A percentile compares a stretch with the other conserved stretches of the same genome.
These are phyloP conservation scores for Peromyscus nudipes DNA, from an alignment of 2,797 vertebrate genomes.

Conservation along the genomic window DNA sequence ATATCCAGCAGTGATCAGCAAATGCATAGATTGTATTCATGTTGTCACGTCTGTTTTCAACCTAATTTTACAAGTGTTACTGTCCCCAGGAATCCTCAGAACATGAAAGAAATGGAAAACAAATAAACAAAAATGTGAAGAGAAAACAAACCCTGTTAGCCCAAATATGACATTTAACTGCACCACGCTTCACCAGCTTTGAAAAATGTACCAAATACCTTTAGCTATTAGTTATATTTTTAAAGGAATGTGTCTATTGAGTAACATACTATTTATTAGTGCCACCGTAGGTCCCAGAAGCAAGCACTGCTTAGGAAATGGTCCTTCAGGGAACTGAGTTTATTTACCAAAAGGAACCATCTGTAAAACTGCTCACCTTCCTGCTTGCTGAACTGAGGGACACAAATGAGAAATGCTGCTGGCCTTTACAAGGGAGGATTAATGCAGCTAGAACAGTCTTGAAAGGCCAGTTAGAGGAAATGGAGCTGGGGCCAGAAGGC, in stretches of 20 bases:
- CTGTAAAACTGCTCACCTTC: conserved; percentile 58
- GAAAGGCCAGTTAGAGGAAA: conserved; percentile 59
- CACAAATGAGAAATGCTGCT: conserved; percentile 42
- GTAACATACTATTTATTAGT: not conserved
- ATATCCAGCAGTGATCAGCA: conserved; percentile 77
- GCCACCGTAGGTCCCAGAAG: not conserved
- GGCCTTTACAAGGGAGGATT: conserved; percentile 4
- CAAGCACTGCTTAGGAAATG: conserved; percentile 9
- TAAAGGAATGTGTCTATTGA: not conserved
- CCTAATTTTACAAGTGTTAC: conserved; percentile 74
- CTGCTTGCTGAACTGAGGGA: not conserved
- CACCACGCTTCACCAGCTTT: conserved; percentile 1
- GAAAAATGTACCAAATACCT: not conserved
- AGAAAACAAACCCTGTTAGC: conserved; percentile 28
- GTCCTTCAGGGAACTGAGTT: conserved; percentile 49
- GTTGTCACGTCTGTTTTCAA: conserved; percentile 77
- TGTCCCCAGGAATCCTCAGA: conserved; percentile 64
- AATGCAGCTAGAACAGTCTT: conserved; percentile 25
- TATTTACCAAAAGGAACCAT: conserved; percentile 17
- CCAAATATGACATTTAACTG: conserved; percentile 41
- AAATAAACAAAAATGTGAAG: conserved; percentile 52
- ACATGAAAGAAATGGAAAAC: conserved; percentile 57
- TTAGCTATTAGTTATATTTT: conserved; percentile 43
- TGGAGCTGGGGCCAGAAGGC: conserved; percentile 7
- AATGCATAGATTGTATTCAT: conserved; percentile 72